Base-by-base conservation (phyloP, 2,113 vertebrate species). In the Bubo blakistoni region DNA sequence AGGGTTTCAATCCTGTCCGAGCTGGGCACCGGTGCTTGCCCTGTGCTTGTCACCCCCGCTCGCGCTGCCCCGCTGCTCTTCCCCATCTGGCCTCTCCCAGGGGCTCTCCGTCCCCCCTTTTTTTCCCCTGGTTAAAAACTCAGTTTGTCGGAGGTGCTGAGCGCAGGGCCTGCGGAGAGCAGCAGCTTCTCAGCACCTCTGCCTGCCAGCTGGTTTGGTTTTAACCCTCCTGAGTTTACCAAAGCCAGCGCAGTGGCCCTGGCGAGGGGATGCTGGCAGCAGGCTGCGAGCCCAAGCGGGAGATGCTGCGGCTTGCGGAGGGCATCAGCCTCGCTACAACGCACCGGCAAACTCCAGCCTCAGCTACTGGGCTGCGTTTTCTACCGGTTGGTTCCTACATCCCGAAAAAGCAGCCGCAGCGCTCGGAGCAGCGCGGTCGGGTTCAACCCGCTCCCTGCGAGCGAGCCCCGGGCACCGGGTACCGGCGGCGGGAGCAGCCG, bases 361-460 rank as follows among this genome's bases (percentile, higher is more conserved):
- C 59, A 5, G 21, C 59, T 9, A 0, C 49, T 4, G 5, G 66
- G 66, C 38, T 32, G 34, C 6, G 4, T 27, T 65, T 42, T 42
- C 29, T 0, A 0, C 8, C 3, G 29, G 2, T 10, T 3, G 6
- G 7, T 5, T 49, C n/a, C n/a, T 9, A 9, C n/a, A 5, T 1
- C 74, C 57, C 26, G 19, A 21, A n/a, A 4, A 25, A 6, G 40
- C 71, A 24, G 70, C 25, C 13, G 51, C 51, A 26, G 51, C 7
- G 49, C 49, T 51, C 24, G 24, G 63, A 12, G 24, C 47, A 26
- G 20, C 57, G 13, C 8, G 8, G 1, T 12, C 7, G 36, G 52
- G 16, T 9, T 14, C 73, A 0, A 51, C 7, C 49, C 25, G 19
- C 14, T 42, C 57, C 36, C 20, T 4, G 18, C 57, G 11, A 19